Base-by-base conservation (phyloP, 2,888 invertebrate genomes). In the Harpalus rufipes region DNA sequence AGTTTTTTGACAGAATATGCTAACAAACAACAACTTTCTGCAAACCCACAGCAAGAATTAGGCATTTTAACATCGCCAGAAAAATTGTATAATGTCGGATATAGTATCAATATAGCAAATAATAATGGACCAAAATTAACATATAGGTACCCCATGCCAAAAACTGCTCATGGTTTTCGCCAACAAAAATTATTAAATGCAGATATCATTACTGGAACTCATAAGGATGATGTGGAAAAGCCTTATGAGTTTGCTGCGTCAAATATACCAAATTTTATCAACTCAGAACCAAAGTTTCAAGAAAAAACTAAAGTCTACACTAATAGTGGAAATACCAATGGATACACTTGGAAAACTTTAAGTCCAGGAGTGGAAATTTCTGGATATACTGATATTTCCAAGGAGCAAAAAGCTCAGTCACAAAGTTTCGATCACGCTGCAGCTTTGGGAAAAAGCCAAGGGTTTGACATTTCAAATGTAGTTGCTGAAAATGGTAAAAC, bases 381-480 rank as follows among this genome's bases (percentile, higher is more conserved):
- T 18, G 85, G 85, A n/a, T 88, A 87, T 63, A 86, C 88, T 80
- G 72, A 89, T 78, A 61, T 86, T 84, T 56, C 86, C 21, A 58
- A 65, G 44, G 74, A 85, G 39, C 85, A 86, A 68, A 7, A 44
- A 68, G 56, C 78, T 56, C 80, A 86, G 10, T 18, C 85, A 7
- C 79, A 86, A 0, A 89, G 89, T 82, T 92, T 92, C 78, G 92
- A 92, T 87, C 92, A 92, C 81, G 90, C 89, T 0, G 90, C 89
- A 0, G 92, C 92, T 7, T 86, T 92, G 6, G 91, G 91, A 0
- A 90, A 89, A 58, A 92, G 92, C 84, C 92, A 92, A 87, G 91
- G 91, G 0, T 92, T 92, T 86, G 92, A 92, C 87, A 89, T 91
- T 78, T 90, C 91, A 0, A 92, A 92, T 85, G 91, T 90, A 0